A percentile compares a stretch with the other conserved stretches of the same genome.
These are phyloP conservation scores for Xanthia togata DNA, from an alignment of 2,888 invertebrate genomes.

Conservation along the genomic window DNA sequence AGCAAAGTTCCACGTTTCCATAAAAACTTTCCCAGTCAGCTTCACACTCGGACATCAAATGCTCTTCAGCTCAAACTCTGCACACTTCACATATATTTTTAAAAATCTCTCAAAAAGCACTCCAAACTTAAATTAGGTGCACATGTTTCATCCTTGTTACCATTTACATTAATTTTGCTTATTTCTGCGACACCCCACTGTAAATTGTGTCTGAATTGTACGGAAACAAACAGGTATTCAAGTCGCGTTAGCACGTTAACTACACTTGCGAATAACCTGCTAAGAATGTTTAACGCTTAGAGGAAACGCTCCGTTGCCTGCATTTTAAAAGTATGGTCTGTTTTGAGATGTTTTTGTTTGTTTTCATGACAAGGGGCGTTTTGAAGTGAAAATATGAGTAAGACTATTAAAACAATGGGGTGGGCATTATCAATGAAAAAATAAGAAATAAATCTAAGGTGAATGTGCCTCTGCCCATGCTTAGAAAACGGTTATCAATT, in stretches of 20 bases:
- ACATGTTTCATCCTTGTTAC: conserved; percentile 44
- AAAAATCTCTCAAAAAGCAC: conserved; percentile 34
- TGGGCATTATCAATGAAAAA: too few species aligned
- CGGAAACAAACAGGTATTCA: conserved; percentile 66
- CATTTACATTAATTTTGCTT: conserved; percentile 63
- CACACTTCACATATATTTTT: conserved; percentile 13
- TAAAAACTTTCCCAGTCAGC: conserved; percentile 23
- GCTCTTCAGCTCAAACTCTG: conserved; percentile 21
- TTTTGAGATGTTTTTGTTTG: background rate
- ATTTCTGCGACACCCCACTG: conserved; percentile 56
- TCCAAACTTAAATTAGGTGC: conserved; percentile 28
- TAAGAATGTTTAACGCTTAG: conserved; percentile 59
- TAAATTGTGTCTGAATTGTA: conserved; percentile 65
- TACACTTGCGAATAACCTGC: conserved; percentile 63
- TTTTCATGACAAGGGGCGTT: background rate
- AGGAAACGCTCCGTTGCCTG: conserved; percentile 49
- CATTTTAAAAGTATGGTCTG: conserved; percentile 31
- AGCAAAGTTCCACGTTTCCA: conserved; percentile 15
- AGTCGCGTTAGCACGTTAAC: conserved; percentile 59
- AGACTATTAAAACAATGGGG: background rate
- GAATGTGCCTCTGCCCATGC: background rate
- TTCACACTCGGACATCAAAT: conserved; percentile 44
- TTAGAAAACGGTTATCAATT: background rate
- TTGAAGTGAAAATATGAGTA: background rate
- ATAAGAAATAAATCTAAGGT: background rate